Evolutionary conservation across 2,113 vertebrate genomes (phyloP).

Genomic region (Takifugu bimaculatus): DNA sequence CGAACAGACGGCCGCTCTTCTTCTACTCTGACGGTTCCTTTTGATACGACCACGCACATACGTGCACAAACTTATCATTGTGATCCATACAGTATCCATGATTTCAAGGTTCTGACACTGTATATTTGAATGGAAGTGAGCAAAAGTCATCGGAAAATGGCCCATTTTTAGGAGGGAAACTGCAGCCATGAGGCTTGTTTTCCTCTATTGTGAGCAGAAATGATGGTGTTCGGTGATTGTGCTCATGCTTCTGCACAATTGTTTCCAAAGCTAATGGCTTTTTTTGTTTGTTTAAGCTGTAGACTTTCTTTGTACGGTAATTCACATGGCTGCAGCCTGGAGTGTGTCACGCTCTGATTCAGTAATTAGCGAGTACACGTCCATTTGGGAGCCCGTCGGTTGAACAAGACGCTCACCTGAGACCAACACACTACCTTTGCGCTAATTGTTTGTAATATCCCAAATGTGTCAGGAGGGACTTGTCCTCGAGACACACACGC

Average conservation of each 20-base stretch:
- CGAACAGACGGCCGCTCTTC: neutral
- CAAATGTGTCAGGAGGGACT: slow-evolving; percentile 58
- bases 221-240: too few relatives aligned
- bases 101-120: too few relatives aligned
- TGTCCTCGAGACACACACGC: slow-evolving; percentile 36
- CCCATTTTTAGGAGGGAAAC: too few relatives aligned
- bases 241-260: too few relatives aligned
- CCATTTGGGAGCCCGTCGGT: slow-evolving; percentile 58
- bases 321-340: neutral
- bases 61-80: too few relatives aligned
- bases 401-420: slow-evolving; percentile 71
- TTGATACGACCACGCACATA: neutral
- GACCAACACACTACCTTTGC: slow-evolving; percentile 54
- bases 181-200: too few relatives aligned
- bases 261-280: too few relatives aligned
- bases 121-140: too few relatives aligned
- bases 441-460: slow-evolving; percentile 68
- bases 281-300: neutral
- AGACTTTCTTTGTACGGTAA: neutral
- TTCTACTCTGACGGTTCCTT: neutral
- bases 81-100: too few relatives aligned
- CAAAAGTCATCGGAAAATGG: too few relatives aligned
- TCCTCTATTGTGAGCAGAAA: too few relatives aligned
- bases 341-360: slow-evolving; percentile 30
- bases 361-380: slow-evolving; percentile 62